Evolutionary conservation across 2,888 invertebrate genomes (phyloP), one percentile per base, ranked within the genome.

Genomic region (Pheosia gnoma): DNA sequence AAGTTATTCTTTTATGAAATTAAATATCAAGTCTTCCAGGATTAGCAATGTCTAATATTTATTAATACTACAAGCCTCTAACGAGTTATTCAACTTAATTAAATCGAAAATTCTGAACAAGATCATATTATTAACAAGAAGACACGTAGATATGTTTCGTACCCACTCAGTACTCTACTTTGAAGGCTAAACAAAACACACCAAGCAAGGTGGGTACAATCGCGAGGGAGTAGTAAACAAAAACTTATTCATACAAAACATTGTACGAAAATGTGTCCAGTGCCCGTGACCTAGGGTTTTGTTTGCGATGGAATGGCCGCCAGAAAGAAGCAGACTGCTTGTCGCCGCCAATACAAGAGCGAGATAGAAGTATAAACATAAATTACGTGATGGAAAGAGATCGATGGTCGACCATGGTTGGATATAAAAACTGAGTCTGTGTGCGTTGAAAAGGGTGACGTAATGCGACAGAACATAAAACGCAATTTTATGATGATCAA

Each of bases 251-350:
- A 70, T 56, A 68, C 66, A 64, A 68, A 65, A 69, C 69, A 68
- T 70, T 81, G 77, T 79, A 82, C 85, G 78, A 93, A 91, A 90
- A 90, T 88, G 82, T 84, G 86, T 89, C 85, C 89, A 91, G 84
- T 78, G 88, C 81, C 84, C 85, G 76, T 88, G 88, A 88, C 86
- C 86, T 90, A 91, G 89, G 88, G 91, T 90, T 91, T 89, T 83
- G 84, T 91, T 91, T 91, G 84, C 90, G 75, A 80, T 82, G 87
- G 81, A 79, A 78, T 85, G 82, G 83, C 80, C 84, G 89, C 74
- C 84, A 84, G 85, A 87, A 86, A 84, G 81, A 79, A 87, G 86
- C 93, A 93, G 93, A 93, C 93, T 84, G 93, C 93, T 85, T 93
- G 93, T 92, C 93, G 93, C 93, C 93, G 86, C 86, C 85, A 80